Evolutionary conservation across 2,113 vertebrate species (phyloP).

Genomic region (Alaudala cheleensis): DNA sequence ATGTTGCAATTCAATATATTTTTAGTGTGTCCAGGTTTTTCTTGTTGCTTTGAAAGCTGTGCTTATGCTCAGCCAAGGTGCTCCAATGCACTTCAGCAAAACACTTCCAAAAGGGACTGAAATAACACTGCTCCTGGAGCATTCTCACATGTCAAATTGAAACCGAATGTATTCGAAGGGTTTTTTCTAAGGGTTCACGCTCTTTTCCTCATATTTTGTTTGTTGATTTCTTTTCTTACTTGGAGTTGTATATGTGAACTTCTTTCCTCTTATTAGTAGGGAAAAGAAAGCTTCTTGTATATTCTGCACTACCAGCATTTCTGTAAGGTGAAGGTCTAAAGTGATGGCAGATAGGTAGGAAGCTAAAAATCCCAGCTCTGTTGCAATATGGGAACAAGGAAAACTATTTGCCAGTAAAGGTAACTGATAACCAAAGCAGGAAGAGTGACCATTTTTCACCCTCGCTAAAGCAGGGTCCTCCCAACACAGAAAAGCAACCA

Average conservation of each 20-base stretch:
- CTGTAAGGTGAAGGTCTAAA: background rate
- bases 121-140: background rate
- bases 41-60: slow-evolving; percentile 3
- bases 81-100: background rate
- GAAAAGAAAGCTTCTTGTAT: background rate
- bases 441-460: background rate
- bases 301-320: background rate
- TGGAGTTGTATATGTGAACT: background rate
- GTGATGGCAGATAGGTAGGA: background rate
- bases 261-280: background rate
- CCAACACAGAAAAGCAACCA: background rate
- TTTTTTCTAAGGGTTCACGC: background rate
- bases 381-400: background rate
- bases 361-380: background rate
- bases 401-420: background rate
- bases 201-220: background rate
- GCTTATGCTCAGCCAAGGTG: background rate
- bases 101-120: background rate
- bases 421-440: background rate
- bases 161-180: background rate
- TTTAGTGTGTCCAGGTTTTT: slow-evolving; percentile 25
- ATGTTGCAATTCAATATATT: background rate
- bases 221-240: background rate
- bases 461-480: background rate
- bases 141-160: background rate